Evolutionary conservation across 1,140 invertebrate species (phyloP).

Genomic region (Wiebesia pumilae): DNA sequence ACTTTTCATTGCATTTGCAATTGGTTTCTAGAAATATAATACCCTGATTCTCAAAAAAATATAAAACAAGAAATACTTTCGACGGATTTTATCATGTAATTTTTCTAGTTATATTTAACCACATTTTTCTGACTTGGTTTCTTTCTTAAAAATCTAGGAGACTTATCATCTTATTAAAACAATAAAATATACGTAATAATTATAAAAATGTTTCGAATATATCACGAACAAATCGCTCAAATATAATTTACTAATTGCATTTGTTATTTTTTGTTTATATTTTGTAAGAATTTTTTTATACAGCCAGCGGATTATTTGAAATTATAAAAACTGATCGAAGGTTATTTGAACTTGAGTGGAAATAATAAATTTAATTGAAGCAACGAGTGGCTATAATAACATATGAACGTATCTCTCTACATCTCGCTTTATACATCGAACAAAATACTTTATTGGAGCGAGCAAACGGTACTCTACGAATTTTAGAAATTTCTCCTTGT

Average conservation of each 20-base stretch:
- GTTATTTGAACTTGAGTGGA: neutral
- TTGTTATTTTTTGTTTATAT: neutral
- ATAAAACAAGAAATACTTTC: neutral
- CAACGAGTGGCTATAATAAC: neutral
- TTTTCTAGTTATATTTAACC: neutral
- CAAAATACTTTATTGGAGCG: neutral
- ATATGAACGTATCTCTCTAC: neutral
- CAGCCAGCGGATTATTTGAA: neutral
- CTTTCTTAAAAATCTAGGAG: too few species aligned
- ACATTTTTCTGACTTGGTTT: neutral
- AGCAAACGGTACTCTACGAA: neutral
- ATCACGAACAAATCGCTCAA: neutral
- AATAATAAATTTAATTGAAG: neutral
- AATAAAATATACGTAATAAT: too few species aligned
- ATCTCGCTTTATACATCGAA: neutral
- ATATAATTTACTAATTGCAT: neutral
- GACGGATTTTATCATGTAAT: neutral
- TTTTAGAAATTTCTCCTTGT: slow-evolving; percentile 12
- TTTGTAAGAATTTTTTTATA: too few species aligned
- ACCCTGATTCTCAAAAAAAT: neutral
- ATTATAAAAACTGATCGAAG: neutral
- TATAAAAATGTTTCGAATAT: neutral
- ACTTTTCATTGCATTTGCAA: neutral
- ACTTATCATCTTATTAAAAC: too few species aligned
- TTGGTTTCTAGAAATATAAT: neutral